phyloP scores from a whole-genome alignment of 2,797 vertebrate species.

The Microhierax caerulescens region DNA sequence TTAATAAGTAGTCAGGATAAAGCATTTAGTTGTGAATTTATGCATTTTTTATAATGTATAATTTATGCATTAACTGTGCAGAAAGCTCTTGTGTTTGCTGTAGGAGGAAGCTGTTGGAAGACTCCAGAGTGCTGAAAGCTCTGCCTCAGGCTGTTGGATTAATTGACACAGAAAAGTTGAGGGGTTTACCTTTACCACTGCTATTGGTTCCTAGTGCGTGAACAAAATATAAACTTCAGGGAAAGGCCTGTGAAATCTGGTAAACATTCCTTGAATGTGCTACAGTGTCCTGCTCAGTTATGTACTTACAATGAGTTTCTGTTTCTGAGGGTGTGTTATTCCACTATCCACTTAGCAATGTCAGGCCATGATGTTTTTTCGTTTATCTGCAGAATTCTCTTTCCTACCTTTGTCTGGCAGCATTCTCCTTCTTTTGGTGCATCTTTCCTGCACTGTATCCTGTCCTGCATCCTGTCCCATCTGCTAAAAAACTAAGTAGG shows the following conservation, averaged over 20 bases:
- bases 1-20: not conserved
- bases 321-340: not conserved
- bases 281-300: not conserved
- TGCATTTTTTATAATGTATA: too few relatives aligned
- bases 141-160: not conserved
- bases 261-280: not conserved
- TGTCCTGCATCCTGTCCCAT: not conserved
- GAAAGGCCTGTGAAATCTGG: not conserved
- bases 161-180: not conserved
- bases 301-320: accelerated
- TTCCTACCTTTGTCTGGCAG: not conserved
- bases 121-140: not conserved
- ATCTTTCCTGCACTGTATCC: accelerated
- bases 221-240: not conserved
- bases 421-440: not conserved
- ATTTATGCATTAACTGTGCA: too few relatives aligned
- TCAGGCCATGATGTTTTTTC: not conserved
- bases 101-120: not conserved
- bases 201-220: not conserved
- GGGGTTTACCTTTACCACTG: not conserved
- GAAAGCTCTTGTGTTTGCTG: not conserved
- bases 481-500: not conserved
- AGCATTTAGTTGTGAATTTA: not conserved
- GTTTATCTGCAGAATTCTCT: not conserved
- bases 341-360: accelerated